These are phyloP conservation scores for Willisornis vidua DNA, from an alignment of 2,113 vertebrate species.

Conservation along the genomic window DNA sequence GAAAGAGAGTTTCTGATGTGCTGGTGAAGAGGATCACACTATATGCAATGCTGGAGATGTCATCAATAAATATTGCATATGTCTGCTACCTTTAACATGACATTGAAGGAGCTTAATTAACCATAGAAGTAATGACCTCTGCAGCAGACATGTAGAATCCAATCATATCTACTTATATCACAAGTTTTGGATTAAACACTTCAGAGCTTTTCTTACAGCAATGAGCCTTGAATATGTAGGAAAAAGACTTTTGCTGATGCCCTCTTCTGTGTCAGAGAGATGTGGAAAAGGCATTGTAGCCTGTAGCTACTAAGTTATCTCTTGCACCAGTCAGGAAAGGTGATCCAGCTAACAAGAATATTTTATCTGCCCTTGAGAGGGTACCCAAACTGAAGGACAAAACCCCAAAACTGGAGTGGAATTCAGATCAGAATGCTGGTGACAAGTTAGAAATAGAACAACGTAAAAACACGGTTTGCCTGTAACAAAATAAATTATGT, in stretches of 20 bases:
- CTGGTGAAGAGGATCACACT: neutral
- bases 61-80: neutral
- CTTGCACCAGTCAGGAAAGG: neutral
- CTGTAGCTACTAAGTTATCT: neutral
- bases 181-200: neutral
- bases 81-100: neutral
- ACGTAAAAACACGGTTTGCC: neutral
- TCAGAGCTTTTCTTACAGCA: neutral
- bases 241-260: neutral
- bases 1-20: neutral
- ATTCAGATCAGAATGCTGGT: neutral
- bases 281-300: neutral
- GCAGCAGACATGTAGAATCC: neutral
- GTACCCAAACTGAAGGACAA: neutral
- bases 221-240: neutral
- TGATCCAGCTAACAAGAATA: neutral
- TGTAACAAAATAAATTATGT: neutral
- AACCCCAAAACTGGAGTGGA: neutral
- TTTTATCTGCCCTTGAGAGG: neutral
- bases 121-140: neutral
- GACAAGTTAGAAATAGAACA: neutral
- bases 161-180: neutral
- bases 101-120: constrained; percentile 16
- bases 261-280: neutral
- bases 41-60: neutral